Percentiles rank a stretch among this genome's conserved stretches.
Conservation (phyloP, 2,888 invertebrate genomes). For the Seira ritae region DNA sequence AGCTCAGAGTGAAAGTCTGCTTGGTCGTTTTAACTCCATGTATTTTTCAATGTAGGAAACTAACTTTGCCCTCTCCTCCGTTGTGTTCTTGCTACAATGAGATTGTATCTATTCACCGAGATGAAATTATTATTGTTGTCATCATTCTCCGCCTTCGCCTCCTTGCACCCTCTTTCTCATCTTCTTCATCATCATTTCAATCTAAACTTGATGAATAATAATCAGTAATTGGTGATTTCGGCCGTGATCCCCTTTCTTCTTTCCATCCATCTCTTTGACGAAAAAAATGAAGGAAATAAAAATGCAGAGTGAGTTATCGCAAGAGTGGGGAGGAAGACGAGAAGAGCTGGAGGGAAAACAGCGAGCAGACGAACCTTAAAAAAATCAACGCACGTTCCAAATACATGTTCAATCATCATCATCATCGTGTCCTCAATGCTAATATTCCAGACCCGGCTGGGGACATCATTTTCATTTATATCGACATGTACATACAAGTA, state of each 20-base stretch:
- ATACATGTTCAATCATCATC: conserved; percentile 16
- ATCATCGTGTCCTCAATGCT: conserved; percentile 12
- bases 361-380: not conserved
- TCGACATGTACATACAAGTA: not conserved
- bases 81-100: conserved; percentile 19
- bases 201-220: conserved; percentile 69
- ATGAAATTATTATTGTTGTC: conserved; percentile 26
- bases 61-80: not conserved
- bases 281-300: conserved; percentile 52
- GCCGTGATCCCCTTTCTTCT: conserved; percentile 65
- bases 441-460: not conserved
- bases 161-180: conserved; percentile 15
- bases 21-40: not conserved
- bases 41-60: not conserved
- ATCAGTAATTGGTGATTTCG: conserved; percentile 72
- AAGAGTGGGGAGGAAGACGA: conserved; percentile 5
- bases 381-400: conserved; percentile 12
- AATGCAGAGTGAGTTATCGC: conserved; percentile 59
- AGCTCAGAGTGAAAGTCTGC: not conserved
- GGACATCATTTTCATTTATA: conserved; percentile 17
- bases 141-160: conserved; percentile 33
- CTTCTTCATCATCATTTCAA: conserved; percentile 31
- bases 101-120: conserved; percentile 50
- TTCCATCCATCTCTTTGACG: conserved; percentile 9
- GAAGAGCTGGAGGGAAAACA: not conserved